A percentile compares a stretch with the other conserved stretches of the same genome.
These are phyloP conservation scores for Helicoverpa zea DNA, from an alignment of 1,140 invertebrate species.

Conservation along the genomic window DNA sequence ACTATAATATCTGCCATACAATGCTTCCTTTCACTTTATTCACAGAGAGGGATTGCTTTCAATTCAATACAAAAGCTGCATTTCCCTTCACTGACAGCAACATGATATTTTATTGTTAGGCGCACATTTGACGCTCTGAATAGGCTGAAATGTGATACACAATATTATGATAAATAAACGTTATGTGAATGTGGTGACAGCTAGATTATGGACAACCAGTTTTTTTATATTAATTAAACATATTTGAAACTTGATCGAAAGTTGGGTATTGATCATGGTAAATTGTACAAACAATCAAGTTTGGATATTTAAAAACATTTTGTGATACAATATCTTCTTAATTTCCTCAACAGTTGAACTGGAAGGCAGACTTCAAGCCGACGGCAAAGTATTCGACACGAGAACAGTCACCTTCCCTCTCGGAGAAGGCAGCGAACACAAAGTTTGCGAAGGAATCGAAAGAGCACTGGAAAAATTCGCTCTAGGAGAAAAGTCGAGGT, in stretches of 20 bases:
- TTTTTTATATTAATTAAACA: too few species aligned
- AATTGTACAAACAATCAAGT: too few species aligned
- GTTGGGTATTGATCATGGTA: too few species aligned
- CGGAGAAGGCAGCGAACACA: conserved; percentile 94
- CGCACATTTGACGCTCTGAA: background rate
- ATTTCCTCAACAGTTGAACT: conserved; percentile 90
- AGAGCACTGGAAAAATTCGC: conserved; percentile 94
- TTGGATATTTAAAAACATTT: too few species aligned
- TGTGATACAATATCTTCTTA: background rate
- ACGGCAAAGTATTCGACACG: conserved; percentile 78
- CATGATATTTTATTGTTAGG: conserved; percentile 22
- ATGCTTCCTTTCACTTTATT: background rate
- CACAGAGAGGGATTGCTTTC: background rate
- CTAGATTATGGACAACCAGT: too few species aligned
- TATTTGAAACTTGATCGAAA: too few species aligned
- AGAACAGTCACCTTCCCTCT: conserved; percentile 93
- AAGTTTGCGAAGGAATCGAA: conserved; percentile 95
- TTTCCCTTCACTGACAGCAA: conserved; percentile 4
- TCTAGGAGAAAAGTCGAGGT: conserved; percentile 92
- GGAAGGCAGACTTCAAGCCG: conserved; percentile 88
- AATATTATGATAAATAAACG: conserved; percentile 15
- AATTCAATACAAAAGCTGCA: conserved; percentile 13
- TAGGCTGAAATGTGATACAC: conserved; percentile 20
- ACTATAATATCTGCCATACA: background rate
- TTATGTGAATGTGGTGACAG: background rate